A percentile compares a stretch with the other conserved stretches of the same genome.
Conservation (phyloP, 2,888 invertebrate species). For the Epinotia brunnichana region DNA sequence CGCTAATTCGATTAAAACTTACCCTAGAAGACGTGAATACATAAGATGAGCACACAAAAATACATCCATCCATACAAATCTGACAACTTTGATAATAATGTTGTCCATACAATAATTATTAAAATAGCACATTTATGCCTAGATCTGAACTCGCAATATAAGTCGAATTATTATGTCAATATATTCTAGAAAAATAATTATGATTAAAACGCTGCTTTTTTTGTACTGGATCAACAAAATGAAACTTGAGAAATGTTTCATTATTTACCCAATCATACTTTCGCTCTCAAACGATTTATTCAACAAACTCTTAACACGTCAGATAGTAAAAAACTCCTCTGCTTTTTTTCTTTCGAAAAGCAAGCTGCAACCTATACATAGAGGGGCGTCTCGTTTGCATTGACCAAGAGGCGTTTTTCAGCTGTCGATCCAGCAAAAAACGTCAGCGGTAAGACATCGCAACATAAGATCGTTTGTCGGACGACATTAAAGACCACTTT, state of each 20-base stretch:
- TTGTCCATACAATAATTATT: conserved; percentile 41
- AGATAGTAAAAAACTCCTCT: background rate
- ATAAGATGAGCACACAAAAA: conserved; percentile 41
- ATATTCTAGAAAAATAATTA: conserved; percentile 39
- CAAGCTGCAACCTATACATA: background rate
- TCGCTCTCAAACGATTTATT: too few relatives aligned
- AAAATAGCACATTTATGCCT: conserved; percentile 43
- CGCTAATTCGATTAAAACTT: conserved; percentile 35
- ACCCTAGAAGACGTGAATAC: conserved; percentile 34
- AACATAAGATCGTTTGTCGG: conserved; percentile 35
- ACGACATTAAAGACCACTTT: conserved; percentile 18
- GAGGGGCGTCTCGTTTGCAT: background rate
- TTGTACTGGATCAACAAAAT: conserved; percentile 20
- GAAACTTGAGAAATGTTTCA: background rate
- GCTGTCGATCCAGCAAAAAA: conserved; percentile 15
- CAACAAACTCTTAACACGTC: background rate
- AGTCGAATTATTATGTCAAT: conserved; percentile 43
- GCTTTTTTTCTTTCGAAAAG: background rate
- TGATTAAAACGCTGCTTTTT: conserved; percentile 28
- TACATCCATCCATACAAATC: conserved; percentile 40
- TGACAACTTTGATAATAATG: conserved; percentile 35
- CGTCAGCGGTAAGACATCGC: conserved; percentile 27
- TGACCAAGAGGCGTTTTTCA: conserved; percentile 8
- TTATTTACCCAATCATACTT: background rate
- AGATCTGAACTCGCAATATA: conserved; percentile 36